Conservation (phyloP, 2,113 vertebrate species). For the Sylvicapra grimmia region DNA sequence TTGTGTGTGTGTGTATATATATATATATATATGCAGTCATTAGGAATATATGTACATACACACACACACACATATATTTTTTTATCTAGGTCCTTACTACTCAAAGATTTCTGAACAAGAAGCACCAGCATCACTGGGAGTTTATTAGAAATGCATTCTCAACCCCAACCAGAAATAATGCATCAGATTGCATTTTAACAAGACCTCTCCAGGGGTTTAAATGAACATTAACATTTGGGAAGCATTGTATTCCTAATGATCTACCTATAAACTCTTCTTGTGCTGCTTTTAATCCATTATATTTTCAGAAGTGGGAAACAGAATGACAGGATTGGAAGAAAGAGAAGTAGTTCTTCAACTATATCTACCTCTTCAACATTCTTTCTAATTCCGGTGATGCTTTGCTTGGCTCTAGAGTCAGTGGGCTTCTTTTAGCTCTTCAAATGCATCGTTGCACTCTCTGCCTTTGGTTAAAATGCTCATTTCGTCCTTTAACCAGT, state of each 20-base stretch:
- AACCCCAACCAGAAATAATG: no score
- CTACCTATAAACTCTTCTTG: not conserved
- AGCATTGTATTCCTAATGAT: not conserved
- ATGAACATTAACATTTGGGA: not conserved
- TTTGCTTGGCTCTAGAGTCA: not conserved
- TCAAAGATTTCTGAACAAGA: not conserved
- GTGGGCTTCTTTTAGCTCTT: not conserved
- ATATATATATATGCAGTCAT: not conserved
- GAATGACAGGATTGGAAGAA: not conserved
- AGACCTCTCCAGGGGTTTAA: not conserved
- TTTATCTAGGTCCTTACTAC: not conserved
- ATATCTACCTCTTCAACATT: not conserved
- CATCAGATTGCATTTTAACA: not conserved
- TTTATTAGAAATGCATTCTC: not conserved
- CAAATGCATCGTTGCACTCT: not conserved
- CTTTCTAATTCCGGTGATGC: not conserved
- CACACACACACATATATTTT: not conserved
- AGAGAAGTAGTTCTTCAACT: not conserved
- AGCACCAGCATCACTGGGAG: not conserved
- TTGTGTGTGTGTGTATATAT: fast-evolving
- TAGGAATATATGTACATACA: not conserved
- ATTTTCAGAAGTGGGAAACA: not conserved
- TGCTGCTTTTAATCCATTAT: not conserved
- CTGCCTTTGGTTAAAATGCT: not conserved
- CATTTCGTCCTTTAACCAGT: not conserved